phyloP scores from a whole-genome alignment of 1,140 invertebrate species.

The Pseudomyrmex concolor region DNA sequence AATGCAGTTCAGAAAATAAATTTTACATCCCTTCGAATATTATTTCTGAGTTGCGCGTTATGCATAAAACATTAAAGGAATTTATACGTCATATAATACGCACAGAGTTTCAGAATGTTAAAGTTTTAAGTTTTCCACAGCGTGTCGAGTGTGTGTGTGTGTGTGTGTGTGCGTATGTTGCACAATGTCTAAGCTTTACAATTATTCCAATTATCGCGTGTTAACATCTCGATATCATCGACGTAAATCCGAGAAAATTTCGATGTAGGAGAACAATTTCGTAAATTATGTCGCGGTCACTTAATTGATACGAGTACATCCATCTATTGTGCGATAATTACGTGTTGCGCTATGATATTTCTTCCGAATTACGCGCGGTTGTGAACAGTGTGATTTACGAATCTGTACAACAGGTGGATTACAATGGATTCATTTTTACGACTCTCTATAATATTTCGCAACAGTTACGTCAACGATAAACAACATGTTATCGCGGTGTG shows the following conservation, averaged over 20 bases:
- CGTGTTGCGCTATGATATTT: background rate
- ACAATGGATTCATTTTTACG: background rate
- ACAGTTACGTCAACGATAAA: constrained; percentile 7
- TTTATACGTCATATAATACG: background rate
- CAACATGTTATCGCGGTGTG: background rate
- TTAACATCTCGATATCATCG: background rate
- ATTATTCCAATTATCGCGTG: background rate
- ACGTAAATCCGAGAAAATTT: background rate
- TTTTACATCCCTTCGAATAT: background rate
- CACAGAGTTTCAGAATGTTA: no score
- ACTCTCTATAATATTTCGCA: constrained; percentile 1
- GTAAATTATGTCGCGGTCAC: background rate
- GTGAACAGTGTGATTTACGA: background rate
- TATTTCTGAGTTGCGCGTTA: background rate
- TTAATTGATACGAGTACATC: background rate
- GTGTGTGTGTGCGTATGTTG: no score
- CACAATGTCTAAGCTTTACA: background rate
- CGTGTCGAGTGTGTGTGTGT: no score
- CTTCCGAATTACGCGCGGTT: background rate
- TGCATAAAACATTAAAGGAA: background rate
- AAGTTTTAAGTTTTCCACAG: no score
- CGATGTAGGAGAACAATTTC: background rate
- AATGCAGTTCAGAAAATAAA: no score
- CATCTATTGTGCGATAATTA: background rate
- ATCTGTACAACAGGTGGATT: constrained; percentile 25